phyloP scores from a whole-genome alignment of 2,888 invertebrate genomes.

The Drosophila stalkeri region DNA sequence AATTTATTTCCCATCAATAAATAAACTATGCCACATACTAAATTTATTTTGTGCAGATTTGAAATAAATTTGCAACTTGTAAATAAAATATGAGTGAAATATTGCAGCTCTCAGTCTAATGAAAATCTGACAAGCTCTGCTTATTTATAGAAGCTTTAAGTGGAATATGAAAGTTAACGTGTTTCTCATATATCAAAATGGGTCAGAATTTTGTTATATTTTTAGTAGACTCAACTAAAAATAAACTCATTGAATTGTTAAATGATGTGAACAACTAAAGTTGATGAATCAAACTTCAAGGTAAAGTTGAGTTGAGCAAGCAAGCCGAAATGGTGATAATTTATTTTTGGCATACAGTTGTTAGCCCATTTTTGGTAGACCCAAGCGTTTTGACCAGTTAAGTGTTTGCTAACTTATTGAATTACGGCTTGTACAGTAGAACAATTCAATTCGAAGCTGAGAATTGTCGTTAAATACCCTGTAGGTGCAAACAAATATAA shows the following conservation, averaged over 20 bases:
- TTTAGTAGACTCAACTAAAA: neutral
- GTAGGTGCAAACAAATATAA: neutral
- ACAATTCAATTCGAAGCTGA: neutral
- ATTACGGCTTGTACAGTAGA: neutral
- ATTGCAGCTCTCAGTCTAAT: neutral
- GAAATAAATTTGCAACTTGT: neutral
- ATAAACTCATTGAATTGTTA: neutral
- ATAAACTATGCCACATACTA: neutral
- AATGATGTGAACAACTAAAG: neutral
- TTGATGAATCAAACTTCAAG: neutral
- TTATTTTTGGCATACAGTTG: neutral
- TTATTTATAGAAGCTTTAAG: neutral
- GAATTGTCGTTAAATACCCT: neutral
- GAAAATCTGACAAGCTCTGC: neutral
- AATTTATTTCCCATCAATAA: constrained; percentile 5
- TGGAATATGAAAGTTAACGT: neutral
- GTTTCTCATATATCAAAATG: neutral
- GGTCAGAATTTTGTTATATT: neutral
- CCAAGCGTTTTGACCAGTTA: neutral
- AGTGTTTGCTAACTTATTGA: constrained; percentile 6
- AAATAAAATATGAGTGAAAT: neutral
- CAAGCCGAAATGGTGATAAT: neutral
- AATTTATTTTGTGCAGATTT: neutral
- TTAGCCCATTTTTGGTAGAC: neutral
- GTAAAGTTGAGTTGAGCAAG: neutral